Base-by-base conservation (phyloP, 2,113 vertebrate genomes). In the Lucifuga dentata region DNA sequence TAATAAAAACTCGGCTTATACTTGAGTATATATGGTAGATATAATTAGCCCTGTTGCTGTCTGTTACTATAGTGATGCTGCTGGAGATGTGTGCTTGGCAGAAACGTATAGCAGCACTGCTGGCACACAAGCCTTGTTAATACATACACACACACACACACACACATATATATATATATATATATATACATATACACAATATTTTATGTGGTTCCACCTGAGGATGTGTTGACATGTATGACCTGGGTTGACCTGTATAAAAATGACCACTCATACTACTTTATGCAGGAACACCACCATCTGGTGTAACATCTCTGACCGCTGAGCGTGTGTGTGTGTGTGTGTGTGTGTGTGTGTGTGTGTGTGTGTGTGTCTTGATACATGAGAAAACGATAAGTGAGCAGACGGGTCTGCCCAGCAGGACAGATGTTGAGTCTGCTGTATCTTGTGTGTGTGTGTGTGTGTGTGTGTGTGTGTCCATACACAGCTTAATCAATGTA, bases 361-460 rank as follows among this genome's bases (percentile, higher is more conserved):
- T 45, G 35, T 36, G 12, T 13, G 2, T 36, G 39, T 19, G 26
- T 19, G 16, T 68, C 62, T 36, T 69, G 5, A 13, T 36, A 6
- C 17, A n/a, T 24, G 15, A 40, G 8, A n/a, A 20, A 49, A 23
- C 3, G 12, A 39, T 46, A 56, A 26, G 16, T 51, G 83, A 40
- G 49, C 66, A 78, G 77, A 41, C 58, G 52, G 40, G 56, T 38
- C 63, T 48, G 63, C 29, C 59, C 63, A 38, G 21, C 20, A 43
- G 66, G 72, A 73, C 78, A 86, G 70, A 78, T 81, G 76, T 59
- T 57, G 26, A 70, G 33, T 49, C 45, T 75, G 40, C 13, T 15
- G 33, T 16, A 15, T 2, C 2, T 16, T 68, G 33, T 58, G 56
- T 52, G 23, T 52, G 49, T 51, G 48, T 32, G 49, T 33, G 49